Conservation (phyloP, 1,140 invertebrate species). For the Euglossa dilemma region DNA sequence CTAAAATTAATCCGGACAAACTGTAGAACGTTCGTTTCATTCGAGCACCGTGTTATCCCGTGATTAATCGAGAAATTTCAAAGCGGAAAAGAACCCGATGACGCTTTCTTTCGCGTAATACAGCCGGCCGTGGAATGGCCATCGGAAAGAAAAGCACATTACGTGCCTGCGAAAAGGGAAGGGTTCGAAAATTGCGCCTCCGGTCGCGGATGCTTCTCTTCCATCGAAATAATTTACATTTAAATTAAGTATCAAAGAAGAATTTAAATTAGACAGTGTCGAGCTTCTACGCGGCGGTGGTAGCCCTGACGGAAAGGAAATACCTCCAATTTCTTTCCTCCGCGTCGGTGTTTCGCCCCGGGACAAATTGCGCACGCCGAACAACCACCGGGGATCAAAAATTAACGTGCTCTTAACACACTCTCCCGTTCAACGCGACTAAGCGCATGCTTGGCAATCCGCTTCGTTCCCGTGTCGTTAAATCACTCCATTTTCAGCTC, state of each 20-base stretch:
- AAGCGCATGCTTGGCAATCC: too few species aligned
- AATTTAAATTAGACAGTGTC: conserved; percentile 11
- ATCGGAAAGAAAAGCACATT: neutral
- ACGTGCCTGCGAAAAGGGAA: neutral
- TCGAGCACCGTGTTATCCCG: too few species aligned
- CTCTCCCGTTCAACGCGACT: neutral
- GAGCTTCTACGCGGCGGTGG: neutral
- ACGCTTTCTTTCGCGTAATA: neutral
- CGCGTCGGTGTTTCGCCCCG: neutral
- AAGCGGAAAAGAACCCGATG: neutral
- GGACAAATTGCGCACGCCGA: neutral
- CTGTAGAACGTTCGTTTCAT: neutral
- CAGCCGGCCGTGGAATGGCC: neutral
- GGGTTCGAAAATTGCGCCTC: neutral
- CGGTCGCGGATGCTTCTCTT: neutral
- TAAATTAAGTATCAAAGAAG: conserved; percentile 9
- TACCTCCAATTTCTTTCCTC: neutral
- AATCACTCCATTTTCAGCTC: neutral
- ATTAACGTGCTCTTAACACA: neutral
- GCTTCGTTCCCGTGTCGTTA: neutral
- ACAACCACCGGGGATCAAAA: neutral
- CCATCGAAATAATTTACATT: conserved; percentile 6
- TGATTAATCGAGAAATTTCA: neutral
- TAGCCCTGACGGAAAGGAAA: neutral
- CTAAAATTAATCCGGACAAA: too few species aligned